Evolutionary conservation across 2,888 invertebrate species (phyloP).

Genomic region (Agonum fuliginosum): DNA sequence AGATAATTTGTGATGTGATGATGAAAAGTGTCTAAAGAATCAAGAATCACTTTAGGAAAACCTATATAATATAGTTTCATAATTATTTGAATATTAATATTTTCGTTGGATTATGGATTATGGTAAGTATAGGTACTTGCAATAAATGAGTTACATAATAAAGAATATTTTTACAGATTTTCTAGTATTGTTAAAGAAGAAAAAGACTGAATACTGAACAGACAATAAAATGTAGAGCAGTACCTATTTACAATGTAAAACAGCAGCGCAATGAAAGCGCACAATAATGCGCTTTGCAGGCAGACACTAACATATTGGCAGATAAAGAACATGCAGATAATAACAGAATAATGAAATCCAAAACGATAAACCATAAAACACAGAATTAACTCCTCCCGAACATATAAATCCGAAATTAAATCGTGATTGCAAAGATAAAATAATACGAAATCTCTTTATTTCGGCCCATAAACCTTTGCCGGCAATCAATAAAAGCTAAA

Average conservation of each 20-base stretch:
- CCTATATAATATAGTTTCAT: no score
- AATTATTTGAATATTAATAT: no score
- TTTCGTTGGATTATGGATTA: no score
- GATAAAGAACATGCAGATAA: slow-evolving; percentile 55
- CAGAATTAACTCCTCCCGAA: slow-evolving; percentile 40
- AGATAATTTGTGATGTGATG: no score
- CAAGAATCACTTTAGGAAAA: no score
- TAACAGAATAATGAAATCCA: slow-evolving; percentile 54
- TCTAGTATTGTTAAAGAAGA: no score
- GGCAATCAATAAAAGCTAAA: slow-evolving; percentile 58
- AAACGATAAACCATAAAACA: slow-evolving; percentile 45
- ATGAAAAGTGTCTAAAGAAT: no score
- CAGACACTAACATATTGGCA: slow-evolving; percentile 43
- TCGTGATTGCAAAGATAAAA: slow-evolving; percentile 58
- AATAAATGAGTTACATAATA: no score
- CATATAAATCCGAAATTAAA: slow-evolving; percentile 58
- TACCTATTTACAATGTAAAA: slow-evolving; percentile 1
- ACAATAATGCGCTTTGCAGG: neutral
- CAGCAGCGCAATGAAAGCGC: slow-evolving; percentile 5
- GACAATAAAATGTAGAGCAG: no score
- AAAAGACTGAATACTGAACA: no score
- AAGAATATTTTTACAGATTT: no score
- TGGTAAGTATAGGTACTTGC: no score
- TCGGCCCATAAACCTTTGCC: slow-evolving; percentile 52
- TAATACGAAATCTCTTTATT: slow-evolving; percentile 58